Evolutionary conservation across 2,888 invertebrate genomes (phyloP).

Genomic region (Patella depressa): DNA sequence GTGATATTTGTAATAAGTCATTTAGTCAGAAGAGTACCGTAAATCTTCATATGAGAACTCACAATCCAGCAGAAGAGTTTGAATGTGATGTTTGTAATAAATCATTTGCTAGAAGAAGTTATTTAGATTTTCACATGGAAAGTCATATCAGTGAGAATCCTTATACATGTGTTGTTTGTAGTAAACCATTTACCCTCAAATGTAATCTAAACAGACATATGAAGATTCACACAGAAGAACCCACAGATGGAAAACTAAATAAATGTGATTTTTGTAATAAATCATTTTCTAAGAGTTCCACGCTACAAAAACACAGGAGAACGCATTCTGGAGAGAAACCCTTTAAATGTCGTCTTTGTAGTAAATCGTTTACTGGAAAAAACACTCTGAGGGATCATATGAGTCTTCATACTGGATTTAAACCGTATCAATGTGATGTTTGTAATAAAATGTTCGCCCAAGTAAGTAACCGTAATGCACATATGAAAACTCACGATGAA

Average conservation of each 20-base stretch:
- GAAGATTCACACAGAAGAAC: neutral
- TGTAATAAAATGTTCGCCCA: neutral
- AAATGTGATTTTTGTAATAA: constrained; percentile 2
- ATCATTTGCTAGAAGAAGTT: no score
- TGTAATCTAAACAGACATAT: neutral
- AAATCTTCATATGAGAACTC: no score
- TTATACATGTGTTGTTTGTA: no score
- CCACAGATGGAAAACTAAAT: neutral
- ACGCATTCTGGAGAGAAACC: constrained; percentile 1
- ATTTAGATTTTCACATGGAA: no score
- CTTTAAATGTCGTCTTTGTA: neutral
- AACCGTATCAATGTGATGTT: neutral
- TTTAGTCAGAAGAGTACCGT: no score
- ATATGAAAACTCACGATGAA: neutral
- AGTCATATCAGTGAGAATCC: no score
- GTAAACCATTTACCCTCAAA: no score
- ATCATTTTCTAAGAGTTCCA: neutral
- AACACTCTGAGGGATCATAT: neutral
- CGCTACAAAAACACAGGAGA: neutral
- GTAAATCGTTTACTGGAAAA: neutral
- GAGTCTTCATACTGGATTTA: neutral
- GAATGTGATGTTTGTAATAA: no score
- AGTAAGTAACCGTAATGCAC: neutral
- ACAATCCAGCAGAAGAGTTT: no score
- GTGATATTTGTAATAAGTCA: no score